phyloP scores from a whole-genome alignment of 64 coral and sea anemone species.

The Porites australiensis region DNA sequence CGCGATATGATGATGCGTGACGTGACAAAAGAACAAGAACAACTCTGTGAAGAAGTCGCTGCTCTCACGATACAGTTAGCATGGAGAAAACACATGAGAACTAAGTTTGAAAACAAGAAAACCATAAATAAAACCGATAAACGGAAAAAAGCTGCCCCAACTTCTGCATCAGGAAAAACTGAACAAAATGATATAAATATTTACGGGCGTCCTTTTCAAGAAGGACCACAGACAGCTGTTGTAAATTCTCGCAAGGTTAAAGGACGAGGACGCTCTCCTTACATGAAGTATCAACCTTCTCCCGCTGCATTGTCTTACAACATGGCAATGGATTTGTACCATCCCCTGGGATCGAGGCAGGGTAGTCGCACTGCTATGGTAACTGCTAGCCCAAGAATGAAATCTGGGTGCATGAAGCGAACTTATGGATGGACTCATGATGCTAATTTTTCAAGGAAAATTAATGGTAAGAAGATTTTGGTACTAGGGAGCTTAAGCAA shows the following conservation, averaged over 20 bases:
- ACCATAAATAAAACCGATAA: neutral
- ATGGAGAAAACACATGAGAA: conserved; percentile 53
- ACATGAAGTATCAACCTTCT: conserved; percentile 23
- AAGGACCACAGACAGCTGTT: neutral
- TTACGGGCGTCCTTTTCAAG: conserved; percentile 9
- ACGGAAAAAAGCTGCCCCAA: neutral
- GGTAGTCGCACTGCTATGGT: conserved; percentile 46
- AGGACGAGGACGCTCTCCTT: neutral
- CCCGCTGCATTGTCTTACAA: conserved; percentile 58
- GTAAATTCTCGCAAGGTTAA: neutral
- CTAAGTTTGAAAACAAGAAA: neutral
- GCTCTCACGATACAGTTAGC: conserved; percentile 57
- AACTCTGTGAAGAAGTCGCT: conserved; percentile 38
- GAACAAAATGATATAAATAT: conserved; percentile 27
- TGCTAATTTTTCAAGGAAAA: conserved; percentile 1
- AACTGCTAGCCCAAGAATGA: conserved; percentile 18
- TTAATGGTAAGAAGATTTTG: neutral
- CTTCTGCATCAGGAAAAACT: neutral
- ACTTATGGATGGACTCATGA: conserved; percentile 48
- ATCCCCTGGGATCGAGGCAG: conserved; percentile 56
- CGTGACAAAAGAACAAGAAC: conserved; percentile 51
- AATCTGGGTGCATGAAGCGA: conserved; percentile 29
- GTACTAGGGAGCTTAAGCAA: neutral
- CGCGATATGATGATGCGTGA: conserved; percentile 1
- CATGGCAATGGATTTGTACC: conserved; percentile 61